Conservation (phyloP, 2,888 invertebrate genomes). For the Mythimna pallens region DNA sequence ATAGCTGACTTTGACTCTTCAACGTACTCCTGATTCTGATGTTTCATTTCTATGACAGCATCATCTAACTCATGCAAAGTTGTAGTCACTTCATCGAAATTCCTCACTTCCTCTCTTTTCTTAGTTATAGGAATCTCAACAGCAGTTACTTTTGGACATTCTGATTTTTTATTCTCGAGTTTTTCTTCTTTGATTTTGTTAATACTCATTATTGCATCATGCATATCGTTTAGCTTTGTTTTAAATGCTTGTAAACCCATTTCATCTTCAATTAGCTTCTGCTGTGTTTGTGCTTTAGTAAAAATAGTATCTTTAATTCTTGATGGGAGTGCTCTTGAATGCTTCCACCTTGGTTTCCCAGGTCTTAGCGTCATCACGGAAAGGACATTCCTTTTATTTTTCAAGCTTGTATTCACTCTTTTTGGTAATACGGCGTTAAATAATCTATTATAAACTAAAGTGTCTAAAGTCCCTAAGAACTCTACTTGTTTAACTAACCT, state of each 20-base stretch:
- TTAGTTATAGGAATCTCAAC: conserved; percentile 57
- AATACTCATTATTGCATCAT: conserved; percentile 77
- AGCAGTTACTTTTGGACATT: conserved; percentile 44
- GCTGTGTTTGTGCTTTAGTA: conserved; percentile 82
- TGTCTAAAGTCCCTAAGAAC: conserved; percentile 88
- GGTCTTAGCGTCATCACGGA: conserved; percentile 80
- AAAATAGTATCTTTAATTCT: conserved; percentile 83
- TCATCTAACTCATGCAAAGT: conserved; percentile 80
- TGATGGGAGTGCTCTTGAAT: conserved; percentile 78
- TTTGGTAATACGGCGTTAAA: conserved; percentile 81
- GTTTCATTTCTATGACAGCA: conserved; percentile 75
- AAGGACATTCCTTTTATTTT: conserved; percentile 80
- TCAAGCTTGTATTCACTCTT: conserved; percentile 77
- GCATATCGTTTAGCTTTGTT: conserved; percentile 81
- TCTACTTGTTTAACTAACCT: conserved; percentile 90
- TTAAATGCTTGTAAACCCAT: conserved; percentile 76
- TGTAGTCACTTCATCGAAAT: conserved; percentile 75
- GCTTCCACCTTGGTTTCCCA: conserved; percentile 80
- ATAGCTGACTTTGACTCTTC: conserved; percentile 75
- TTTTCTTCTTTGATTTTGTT: conserved; percentile 62
- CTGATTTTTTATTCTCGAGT: conserved; percentile 27
- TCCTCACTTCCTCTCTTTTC: conserved; percentile 58
- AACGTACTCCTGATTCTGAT: conserved; percentile 73
- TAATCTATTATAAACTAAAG: conserved; percentile 86
- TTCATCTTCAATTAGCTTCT: conserved; percentile 82